These are phyloP conservation scores for Vandiemenella viatica DNA, from an alignment of 2,888 invertebrate genomes.

Conservation along the genomic window DNA sequence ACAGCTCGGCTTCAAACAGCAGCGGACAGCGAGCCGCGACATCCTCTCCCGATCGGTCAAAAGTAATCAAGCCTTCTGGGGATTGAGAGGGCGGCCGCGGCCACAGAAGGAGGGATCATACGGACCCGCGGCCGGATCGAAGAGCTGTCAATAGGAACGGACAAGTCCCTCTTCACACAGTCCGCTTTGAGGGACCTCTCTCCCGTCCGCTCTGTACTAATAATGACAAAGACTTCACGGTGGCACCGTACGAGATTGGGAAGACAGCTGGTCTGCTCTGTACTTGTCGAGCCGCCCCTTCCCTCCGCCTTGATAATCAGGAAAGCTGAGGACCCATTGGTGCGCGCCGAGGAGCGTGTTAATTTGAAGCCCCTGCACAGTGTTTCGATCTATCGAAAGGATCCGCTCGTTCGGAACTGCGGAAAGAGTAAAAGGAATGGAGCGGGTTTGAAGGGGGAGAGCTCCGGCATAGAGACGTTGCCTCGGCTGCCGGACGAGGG, in stretches of 20 bases:
- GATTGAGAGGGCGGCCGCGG: too few relatives aligned
- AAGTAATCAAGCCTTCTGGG: too few relatives aligned
- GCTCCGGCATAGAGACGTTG: neutral
- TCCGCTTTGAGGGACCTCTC: neutral
- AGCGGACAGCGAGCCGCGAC: too few relatives aligned
- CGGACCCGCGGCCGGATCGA: too few relatives aligned
- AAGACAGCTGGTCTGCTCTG: neutral
- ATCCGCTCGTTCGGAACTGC: slow-evolving; percentile 7
- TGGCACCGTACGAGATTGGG: slow-evolving; percentile 8
- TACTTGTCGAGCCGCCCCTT: neutral
- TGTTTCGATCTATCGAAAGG: slow-evolving; percentile 11
- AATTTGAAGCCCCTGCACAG: slow-evolving; percentile 12
- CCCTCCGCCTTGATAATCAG: slow-evolving; percentile 5
- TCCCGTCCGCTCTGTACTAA: slow-evolving; percentile 7
- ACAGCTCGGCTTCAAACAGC: too few relatives aligned
- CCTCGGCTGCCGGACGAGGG: neutral
- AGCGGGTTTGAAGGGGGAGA: slow-evolving; percentile 2
- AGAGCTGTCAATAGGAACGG: too few relatives aligned
- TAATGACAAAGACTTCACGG: slow-evolving; percentile 13
- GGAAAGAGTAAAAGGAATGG: slow-evolving; percentile 1
- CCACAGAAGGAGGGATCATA: too few relatives aligned
- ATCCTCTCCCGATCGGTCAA: too few relatives aligned
- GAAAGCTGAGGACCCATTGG: slow-evolving; percentile 6
- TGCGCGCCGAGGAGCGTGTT: slow-evolving; percentile 8
- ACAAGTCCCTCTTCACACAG: too few relatives aligned